Conservation (phyloP, 2,113 vertebrate species). For the Artemisiospiza belli region DNA sequence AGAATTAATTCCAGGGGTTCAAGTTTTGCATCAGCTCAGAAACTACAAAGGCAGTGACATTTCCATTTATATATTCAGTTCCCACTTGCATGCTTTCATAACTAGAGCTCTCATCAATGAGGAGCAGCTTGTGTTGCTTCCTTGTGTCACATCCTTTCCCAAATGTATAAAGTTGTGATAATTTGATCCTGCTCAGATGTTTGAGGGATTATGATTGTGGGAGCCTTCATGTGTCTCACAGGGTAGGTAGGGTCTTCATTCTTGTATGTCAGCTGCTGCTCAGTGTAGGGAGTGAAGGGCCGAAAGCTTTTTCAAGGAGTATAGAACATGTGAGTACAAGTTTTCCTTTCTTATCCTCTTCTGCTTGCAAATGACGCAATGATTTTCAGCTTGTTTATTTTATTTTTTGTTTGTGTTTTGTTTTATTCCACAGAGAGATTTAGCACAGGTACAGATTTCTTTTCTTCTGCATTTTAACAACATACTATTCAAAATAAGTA, state of each 20-base stretch:
- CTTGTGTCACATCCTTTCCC: not conserved
- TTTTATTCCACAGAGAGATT: not conserved
- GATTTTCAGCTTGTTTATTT: not conserved
- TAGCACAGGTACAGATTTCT: not conserved
- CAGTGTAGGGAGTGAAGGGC: not conserved
- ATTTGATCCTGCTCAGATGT: not conserved
- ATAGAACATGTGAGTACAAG: not conserved
- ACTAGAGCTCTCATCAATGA: not conserved
- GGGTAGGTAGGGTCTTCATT: not conserved
- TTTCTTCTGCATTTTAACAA: not conserved
- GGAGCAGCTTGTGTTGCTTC: not conserved
- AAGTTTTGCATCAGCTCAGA: not conserved
- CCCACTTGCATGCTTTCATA: not conserved
- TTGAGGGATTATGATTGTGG: not conserved
- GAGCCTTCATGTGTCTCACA: not conserved
- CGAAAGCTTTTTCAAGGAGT: not conserved
- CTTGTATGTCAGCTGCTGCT: not conserved
- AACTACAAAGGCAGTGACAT: accelerated
- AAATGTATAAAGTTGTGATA: not conserved
- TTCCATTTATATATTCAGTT: not conserved
- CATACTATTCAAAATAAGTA: not conserved
- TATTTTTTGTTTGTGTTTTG: not conserved
- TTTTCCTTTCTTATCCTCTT: not conserved
- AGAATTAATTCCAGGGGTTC: not conserved
- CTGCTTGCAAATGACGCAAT: not conserved